Evolutionary conservation across 2,113 vertebrate species (phyloP).

Genomic region (Carassius gibelio): DNA sequence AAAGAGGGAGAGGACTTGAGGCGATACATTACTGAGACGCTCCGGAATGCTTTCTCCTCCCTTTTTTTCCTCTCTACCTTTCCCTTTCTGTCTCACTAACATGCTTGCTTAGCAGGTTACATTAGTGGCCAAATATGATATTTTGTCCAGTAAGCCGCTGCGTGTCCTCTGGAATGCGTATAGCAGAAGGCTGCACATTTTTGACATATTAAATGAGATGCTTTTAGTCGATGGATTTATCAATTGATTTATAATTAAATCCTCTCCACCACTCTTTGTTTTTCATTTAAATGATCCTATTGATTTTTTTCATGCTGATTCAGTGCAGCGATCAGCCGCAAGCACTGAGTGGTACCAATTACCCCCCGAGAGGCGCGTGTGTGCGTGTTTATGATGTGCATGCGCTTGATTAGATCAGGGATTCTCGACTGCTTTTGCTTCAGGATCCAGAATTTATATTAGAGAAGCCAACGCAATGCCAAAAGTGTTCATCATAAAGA

Average conservation of each 20-base stretch:
- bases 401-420: conserved; percentile 10
- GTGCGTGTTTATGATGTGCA: conserved; percentile 22
- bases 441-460: neutral
- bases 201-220: conserved; percentile 42
- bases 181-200: conserved; percentile 17
- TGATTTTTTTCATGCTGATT: conserved; percentile 56
- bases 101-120: conserved; percentile 53
- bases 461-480: neutral
- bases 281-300: conserved; percentile 63
- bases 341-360: conserved; percentile 46
- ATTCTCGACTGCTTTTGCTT: conserved; percentile 1
- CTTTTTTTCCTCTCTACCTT: conserved; percentile 26
- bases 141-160: neutral
- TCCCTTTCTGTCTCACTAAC: conserved; percentile 37
- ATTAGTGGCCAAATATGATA: conserved; percentile 51
- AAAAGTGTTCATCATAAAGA: neutral
- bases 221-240: conserved; percentile 59
- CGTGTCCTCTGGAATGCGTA: neutral
- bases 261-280: conserved; percentile 60
- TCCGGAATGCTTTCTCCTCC: conserved; percentile 24
- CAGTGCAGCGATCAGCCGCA: conserved; percentile 51
- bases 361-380: conserved; percentile 24
- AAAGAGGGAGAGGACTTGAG: conserved; percentile 48
- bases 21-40: conserved; percentile 61
- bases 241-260: conserved; percentile 66